Evolutionary conservation across 2,113 vertebrate species (phyloP), one percentile per base, ranked within the genome.

Genomic region (Maccullochella peelii): DNA sequence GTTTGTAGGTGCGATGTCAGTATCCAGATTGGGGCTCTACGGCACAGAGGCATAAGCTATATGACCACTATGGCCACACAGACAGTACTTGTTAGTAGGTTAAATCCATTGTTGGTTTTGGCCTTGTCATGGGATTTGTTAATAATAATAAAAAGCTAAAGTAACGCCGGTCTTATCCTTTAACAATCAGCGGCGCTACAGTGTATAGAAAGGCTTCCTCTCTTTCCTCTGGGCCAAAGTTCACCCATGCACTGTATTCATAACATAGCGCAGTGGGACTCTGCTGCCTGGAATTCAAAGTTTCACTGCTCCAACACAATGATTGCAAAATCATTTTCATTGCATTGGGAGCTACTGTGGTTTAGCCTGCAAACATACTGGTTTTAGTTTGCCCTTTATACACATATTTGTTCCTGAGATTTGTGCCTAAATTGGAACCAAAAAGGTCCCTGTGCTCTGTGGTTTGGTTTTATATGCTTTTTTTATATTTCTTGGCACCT

Each of bases 151-250:
- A 72, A 57, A 82, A 77, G 30, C 27, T 61, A 38, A 69, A 82
- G 57, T 36, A 77, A 38, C 1, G 0, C 2, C 1, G 40, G 55
- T 21, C 49, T 73, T 23, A 49, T 80, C 38, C 54, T 61, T 38
- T 38, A 75, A 80, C 74, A 77, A 69, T 81, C 75, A 52, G 57
- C 5, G 40, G 77, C 86, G 84, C 73, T 49, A 33, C 59, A 79
- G 78, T 80, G 73, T 83, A 90, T 81, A 90, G 89, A 90, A 84
- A 84, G 73, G 54, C 91, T 92, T 93, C 91, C 88, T 91, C 79
- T 84, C 54, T 79, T 91, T 93, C 88, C 91, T 91, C 83, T 93
- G 74, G 91, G 86, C 87, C 68, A 92, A 93, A 93, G 93, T 91
- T 92, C 85, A 91, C 27, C 74, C 50, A 58, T 50, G 69, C 74